A percentile compares a stretch with the other conserved stretches of the same genome.
phyloP scores from a whole-genome alignment of 2,113 vertebrate species.

The Furnarius figulus region DNA sequence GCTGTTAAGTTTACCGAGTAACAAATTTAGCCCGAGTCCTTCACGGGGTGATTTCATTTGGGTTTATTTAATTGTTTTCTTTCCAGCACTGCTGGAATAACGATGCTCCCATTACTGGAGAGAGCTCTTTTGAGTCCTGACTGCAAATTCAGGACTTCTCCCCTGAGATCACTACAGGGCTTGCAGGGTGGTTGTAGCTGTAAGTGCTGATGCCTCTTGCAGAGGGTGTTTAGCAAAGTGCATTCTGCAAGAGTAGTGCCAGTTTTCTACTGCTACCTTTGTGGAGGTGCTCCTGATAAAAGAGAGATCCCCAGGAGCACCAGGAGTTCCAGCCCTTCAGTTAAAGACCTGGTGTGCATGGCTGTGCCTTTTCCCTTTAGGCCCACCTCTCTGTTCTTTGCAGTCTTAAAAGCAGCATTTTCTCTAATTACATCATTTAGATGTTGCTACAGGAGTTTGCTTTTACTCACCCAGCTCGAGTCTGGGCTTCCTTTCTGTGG shows the following conservation, averaged over 20 bases:
- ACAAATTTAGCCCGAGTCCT: background rate
- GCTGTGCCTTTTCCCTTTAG: background rate
- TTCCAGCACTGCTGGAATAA: background rate
- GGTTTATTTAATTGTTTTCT: background rate
- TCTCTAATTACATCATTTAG: background rate
- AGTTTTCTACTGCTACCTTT: background rate
- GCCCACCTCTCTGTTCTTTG: fast-evolving
- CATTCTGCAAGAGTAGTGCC: background rate
- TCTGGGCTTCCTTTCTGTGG: background rate
- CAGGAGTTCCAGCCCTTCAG: background rate
- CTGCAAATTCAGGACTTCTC: background rate
- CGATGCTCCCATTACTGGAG: fast-evolving
- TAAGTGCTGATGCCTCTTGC: background rate
- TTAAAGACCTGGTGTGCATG: background rate
- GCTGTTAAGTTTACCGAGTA: background rate
- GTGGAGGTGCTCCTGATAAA: background rate
- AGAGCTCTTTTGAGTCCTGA: background rate
- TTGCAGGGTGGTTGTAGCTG: background rate
- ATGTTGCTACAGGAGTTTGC: background rate
- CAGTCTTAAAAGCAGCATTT: background rate
- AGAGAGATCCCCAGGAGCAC: background rate
- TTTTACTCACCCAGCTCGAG: background rate
- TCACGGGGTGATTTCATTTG: background rate
- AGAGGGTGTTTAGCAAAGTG: background rate
- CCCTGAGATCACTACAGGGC: fast-evolving